phyloP scores from a whole-genome alignment of 2,888 invertebrate genomes.

The Serrognathus titanus region DNA sequence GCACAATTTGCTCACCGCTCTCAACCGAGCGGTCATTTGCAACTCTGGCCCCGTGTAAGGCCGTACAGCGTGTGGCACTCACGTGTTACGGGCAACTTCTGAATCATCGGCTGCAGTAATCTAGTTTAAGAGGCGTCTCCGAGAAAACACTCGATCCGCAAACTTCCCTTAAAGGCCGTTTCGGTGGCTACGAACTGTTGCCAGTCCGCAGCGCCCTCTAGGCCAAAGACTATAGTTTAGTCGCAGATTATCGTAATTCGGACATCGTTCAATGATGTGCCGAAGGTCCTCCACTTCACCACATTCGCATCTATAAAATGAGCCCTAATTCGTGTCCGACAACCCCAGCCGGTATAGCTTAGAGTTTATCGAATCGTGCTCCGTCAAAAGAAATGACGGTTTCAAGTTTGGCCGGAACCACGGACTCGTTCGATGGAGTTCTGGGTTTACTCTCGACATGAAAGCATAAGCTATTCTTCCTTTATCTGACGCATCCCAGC shows the following conservation, averaged over 20 bases:
- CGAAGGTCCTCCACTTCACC: background rate
- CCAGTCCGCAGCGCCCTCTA: background rate
- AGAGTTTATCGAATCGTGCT: background rate
- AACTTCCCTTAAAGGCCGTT: too few species aligned
- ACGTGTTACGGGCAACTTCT: background rate
- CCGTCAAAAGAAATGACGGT: background rate
- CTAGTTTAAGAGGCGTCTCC: background rate
- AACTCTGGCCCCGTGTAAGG: too few species aligned
- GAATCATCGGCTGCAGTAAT: background rate
- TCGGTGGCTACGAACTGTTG: too few species aligned
- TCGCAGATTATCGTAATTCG: background rate
- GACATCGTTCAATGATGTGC: background rate
- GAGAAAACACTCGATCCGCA: background rate
- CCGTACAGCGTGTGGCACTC: background rate
- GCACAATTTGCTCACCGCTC: too few species aligned
- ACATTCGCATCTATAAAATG: background rate
- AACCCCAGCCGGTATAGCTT: background rate
- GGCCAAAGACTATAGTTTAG: background rate
- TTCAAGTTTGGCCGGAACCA: constrained; percentile 1
- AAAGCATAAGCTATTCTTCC: too few species aligned
- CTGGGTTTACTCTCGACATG: background rate
- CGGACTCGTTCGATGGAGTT: background rate
- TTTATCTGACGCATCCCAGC: too few species aligned
- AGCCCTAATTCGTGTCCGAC: background rate
- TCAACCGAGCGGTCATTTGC: too few species aligned